Conservation (phyloP, 2,113 vertebrate species). For the Danionella cerebrum region DNA sequence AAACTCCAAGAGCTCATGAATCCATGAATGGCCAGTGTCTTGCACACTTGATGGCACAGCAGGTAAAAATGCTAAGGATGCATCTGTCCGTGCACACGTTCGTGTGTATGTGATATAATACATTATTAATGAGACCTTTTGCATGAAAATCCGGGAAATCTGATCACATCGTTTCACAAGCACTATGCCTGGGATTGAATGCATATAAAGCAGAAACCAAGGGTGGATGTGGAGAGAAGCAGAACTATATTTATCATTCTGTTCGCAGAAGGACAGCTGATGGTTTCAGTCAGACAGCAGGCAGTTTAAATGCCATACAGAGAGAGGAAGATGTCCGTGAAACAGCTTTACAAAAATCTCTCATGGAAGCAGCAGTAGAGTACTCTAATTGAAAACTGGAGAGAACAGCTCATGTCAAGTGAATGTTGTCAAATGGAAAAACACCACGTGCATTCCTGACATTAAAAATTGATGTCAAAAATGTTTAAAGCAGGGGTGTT, state of each 20-base stretch:
- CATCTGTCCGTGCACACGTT: neutral
- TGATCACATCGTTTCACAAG: slow-evolving; percentile 1
- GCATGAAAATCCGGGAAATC: neutral
- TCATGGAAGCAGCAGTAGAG: no score
- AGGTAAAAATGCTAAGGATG: neutral
- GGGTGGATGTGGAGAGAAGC: neutral
- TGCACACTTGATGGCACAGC: neutral
- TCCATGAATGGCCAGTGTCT: neutral
- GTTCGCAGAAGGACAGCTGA: slow-evolving; percentile 23
- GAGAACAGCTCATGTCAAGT: no score
- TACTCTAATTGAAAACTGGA: no score
- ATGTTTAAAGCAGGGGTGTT: no score
- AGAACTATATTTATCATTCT: slow-evolving; percentile 6
- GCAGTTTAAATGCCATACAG: slow-evolving; percentile 7
- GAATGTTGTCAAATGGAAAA: no score
- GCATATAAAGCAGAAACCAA: neutral
- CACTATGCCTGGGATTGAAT: neutral
- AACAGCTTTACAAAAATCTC: no score
- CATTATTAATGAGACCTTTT: neutral
- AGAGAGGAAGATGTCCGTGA: slow-evolving; percentile 9
- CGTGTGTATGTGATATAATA: neutral
- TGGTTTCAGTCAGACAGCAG: slow-evolving; percentile 26
- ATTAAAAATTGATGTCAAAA: no score
- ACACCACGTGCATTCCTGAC: no score
- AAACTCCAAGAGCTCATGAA: neutral